Evolutionary conservation across 2,888 invertebrate genomes (phyloP), one percentile per base, ranked within the genome.

Genomic region (Diaphora mendica): DNA sequence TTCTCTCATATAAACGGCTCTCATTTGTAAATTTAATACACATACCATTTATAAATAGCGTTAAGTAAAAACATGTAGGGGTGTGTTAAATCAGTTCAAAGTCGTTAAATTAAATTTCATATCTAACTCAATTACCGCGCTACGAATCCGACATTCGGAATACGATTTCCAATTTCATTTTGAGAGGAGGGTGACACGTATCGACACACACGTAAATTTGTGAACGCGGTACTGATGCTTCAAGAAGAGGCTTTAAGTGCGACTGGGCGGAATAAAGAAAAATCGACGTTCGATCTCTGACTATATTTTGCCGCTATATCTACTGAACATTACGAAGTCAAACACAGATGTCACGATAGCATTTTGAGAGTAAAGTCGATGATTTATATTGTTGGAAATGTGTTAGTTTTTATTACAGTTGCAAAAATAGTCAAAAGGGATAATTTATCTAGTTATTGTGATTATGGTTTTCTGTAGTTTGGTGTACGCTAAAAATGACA

Each of bases 131-230:
- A 77, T 82, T 81, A 70, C 62, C 35, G 39, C n/a, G 75, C 66
- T 66, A 69, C 75, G 70, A 72, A 75, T 74, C 68, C 64, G 59
- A 77, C 66, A 76, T 78, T 80, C 74, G 73, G 68, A 75, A 59
- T 76, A 71, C 67, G 75, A 75, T 73, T 81, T 59, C 76, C 82
- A 83, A 82, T 81, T 82, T 74, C 76, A 71, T 82, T 82, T 80
- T 75, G 78, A 79, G 79, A 74, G 76, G 76, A 70, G 74, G 76
- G 73, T 72, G 68, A 23, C 75, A 74, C 68, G 68, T 75, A 59
- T 39, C 51, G 72, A 68, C 74, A 67, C 75, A 70, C 68, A 70
- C 67, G 69, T 68, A 70, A 35, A n/a, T 15, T 64, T 68, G 74
- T 75, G 77, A 81, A 75, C 64, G 65, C 59, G 15, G 74, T 81